A percentile compares a stretch with the other conserved stretches of the same genome.
Conservation (phyloP, 2,888 invertebrate species). For the Tethea ocularis region DNA sequence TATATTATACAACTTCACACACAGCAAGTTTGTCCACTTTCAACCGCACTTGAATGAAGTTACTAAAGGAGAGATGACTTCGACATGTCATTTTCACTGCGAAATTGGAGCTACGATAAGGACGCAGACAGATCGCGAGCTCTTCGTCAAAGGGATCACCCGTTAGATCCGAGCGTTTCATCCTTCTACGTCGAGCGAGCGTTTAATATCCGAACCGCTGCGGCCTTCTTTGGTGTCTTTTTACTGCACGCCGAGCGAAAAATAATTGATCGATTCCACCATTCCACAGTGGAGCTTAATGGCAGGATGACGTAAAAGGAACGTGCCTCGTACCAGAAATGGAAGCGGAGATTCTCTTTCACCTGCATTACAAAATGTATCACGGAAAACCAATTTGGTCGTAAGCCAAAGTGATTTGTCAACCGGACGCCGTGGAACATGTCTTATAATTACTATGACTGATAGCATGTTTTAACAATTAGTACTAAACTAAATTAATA, state of each 20-base stretch:
- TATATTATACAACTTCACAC: not conserved
- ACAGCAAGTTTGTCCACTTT: constrained; percentile 7
- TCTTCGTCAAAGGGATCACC: constrained; percentile 72
- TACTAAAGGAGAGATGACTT: constrained; percentile 31
- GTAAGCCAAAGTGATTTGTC: constrained; percentile 33
- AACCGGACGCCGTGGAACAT: constrained; percentile 15
- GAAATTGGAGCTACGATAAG: constrained; percentile 65
- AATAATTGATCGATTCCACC: constrained; percentile 79
- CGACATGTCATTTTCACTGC: constrained; percentile 49
- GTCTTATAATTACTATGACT: not conserved
- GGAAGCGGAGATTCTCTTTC: constrained; percentile 37
- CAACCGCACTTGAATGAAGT: constrained; percentile 27
- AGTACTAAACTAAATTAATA: not conserved
- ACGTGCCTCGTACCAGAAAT: constrained; percentile 31
- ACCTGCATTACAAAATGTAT: constrained; percentile 41
- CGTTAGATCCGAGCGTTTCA: constrained; percentile 48
- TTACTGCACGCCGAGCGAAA: constrained; percentile 68
- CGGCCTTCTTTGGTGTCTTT: constrained; percentile 69
- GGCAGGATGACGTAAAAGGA: constrained; percentile 65
- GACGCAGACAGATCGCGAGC: constrained; percentile 64
- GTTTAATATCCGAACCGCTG: constrained; percentile 76
- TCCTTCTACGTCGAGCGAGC: constrained; percentile 56
- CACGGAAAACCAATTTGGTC: constrained; percentile 36
- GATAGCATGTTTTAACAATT: not conserved
- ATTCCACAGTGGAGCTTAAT: constrained; percentile 57